Conservation (phyloP, 2,888 invertebrate species). For the Rhodophaea formosa region DNA sequence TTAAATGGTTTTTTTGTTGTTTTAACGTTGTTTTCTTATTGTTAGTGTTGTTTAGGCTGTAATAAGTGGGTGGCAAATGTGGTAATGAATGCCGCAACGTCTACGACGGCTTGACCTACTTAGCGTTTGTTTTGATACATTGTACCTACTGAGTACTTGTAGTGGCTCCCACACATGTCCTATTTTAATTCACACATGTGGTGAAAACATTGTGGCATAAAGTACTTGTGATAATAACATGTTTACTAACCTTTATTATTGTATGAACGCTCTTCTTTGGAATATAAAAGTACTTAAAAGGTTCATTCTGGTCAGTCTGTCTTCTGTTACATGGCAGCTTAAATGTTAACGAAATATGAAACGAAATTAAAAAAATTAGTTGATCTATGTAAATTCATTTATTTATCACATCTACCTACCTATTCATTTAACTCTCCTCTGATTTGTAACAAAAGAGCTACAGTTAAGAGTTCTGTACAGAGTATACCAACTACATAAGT, state of each 20-base stretch:
- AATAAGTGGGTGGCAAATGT: conserved; percentile 5
- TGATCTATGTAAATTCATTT: too few relatives aligned
- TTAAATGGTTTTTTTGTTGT: conserved; percentile 50
- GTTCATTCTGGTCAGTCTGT: too few relatives aligned
- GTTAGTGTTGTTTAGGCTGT: conserved; percentile 8
- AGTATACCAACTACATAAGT: too few relatives aligned
- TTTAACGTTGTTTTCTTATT: conserved; percentile 17
- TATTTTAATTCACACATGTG: conserved; percentile 68
- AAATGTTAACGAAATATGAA: too few relatives aligned
- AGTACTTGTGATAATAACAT: conserved; percentile 21
- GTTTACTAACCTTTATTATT: conserved; percentile 20
- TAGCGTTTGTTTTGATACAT: conserved; percentile 61
- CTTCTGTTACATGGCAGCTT: too few relatives aligned
- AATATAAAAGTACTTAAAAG: too few relatives aligned
- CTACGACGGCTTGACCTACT: conserved; percentile 48
- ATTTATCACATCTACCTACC: too few relatives aligned
- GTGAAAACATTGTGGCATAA: conserved; percentile 23
- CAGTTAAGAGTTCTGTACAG: too few relatives aligned
- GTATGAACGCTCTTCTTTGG: too few relatives aligned
- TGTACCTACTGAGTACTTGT: conserved; percentile 37
- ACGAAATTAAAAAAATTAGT: too few relatives aligned
- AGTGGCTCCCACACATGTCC: conserved; percentile 71
- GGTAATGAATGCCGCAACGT: conserved; percentile 18
- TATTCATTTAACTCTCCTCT: too few relatives aligned
- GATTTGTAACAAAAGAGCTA: too few relatives aligned